A percentile compares a stretch with the other conserved stretches of the same genome.
phyloP scores from a whole-genome alignment of 2,797 vertebrate genomes.

The Helarctos malayanus region DNA sequence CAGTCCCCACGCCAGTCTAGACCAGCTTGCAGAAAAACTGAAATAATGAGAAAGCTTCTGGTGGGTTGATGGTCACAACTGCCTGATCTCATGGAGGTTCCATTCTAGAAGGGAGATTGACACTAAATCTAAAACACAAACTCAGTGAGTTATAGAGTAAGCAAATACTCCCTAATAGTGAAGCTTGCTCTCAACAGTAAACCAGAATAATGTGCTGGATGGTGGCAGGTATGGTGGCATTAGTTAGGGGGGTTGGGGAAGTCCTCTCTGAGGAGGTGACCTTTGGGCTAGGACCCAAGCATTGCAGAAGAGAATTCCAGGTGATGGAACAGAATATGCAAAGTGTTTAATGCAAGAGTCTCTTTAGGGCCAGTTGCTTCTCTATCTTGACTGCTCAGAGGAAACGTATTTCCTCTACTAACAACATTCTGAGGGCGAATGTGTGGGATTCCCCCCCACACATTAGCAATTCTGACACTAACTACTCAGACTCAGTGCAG shows the following conservation, averaged over 20 bases:
- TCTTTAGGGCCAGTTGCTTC: too few relatives aligned
- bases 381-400: not conserved
- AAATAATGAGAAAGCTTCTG: not conserved
- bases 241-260: not conserved
- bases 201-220: not conserved
- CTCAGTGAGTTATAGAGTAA: not conserved
- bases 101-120: not conserved
- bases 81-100: not conserved
- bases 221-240: too few relatives aligned
- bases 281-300: not conserved
- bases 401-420: not conserved
- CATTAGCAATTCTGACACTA: not conserved
- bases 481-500: not conserved
- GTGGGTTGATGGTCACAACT: too few relatives aligned
- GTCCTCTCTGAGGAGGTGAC: not conserved
- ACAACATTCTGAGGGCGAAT: not conserved
- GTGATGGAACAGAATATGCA: not conserved
- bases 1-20: not conserved
- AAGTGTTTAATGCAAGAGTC: not conserved
- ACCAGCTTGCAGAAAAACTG: not conserved
- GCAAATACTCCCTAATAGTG: not conserved
- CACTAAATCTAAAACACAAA: not conserved
- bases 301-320: not conserved
- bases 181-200: not conserved
- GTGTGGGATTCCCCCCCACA: too few relatives aligned